A percentile compares a stretch with the other conserved stretches of the same genome.
phyloP scores from a whole-genome alignment of 2,113 vertebrate species.

The Dicaeum eximium region DNA sequence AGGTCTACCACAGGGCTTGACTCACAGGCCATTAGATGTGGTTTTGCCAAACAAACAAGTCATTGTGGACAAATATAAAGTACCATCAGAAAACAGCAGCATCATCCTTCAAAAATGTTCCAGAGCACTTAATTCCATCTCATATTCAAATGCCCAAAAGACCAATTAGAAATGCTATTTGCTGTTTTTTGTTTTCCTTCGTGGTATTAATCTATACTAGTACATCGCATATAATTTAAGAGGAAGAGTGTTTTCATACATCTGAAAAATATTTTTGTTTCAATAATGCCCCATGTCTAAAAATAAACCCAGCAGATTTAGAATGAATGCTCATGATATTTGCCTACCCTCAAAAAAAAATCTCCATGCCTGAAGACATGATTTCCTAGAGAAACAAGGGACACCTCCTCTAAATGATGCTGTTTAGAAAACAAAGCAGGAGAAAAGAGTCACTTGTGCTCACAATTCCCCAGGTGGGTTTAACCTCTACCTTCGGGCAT shows the following conservation, averaged over 20 bases:
- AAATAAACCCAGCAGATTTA: not conserved
- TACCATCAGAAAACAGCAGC: not conserved
- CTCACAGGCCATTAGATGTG: not conserved
- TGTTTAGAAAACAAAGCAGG: not conserved
- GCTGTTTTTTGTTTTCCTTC: conserved; percentile 1
- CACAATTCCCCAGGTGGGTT: fast-evolving
- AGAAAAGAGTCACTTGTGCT: not conserved
- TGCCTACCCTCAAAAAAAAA: not conserved
- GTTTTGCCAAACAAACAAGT: conserved; percentile 9
- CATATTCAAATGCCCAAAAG: not conserved
- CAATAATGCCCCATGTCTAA: conserved; percentile 9
- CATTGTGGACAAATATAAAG: not conserved
- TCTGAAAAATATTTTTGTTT: not conserved
- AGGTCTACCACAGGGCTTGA: not conserved
- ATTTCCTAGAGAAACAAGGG: not conserved
- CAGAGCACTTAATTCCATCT: not conserved
- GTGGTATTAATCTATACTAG: not conserved
- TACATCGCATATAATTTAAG: not conserved
- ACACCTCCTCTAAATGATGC: not conserved
- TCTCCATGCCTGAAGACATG: fast-evolving
- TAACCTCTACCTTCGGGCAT: not conserved
- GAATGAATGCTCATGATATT: not conserved
- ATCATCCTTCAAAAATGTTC: conserved; percentile 15
- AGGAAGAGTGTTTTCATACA: not conserved
- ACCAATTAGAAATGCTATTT: conserved; percentile 8